A percentile compares a stretch with the other conserved stretches of the same genome.
phyloP scores from a whole-genome alignment of 2,797 vertebrate species.

The Myripristis murdjan region DNA sequence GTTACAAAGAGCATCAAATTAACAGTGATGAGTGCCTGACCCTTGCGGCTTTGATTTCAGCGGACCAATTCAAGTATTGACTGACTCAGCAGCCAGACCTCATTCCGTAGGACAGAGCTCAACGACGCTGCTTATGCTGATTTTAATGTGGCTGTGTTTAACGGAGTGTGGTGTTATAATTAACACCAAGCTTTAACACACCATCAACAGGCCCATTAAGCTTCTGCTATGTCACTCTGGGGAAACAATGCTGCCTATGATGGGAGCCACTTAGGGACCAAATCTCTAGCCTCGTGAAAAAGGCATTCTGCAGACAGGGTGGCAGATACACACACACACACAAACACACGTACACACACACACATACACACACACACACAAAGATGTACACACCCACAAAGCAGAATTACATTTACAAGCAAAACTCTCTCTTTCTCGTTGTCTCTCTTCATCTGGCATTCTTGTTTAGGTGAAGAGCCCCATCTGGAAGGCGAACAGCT shows the following conservation, averaged over 20 bases:
- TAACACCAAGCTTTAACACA: conserved; percentile 74
- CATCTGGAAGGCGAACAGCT: conserved; percentile 64
- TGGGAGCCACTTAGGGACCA: conserved; percentile 49
- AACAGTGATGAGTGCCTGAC: neutral
- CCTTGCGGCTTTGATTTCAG: neutral
- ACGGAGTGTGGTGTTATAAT: conserved; percentile 73
- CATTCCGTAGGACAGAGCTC: conserved; percentile 37
- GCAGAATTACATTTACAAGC: conserved; percentile 36
- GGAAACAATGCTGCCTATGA: conserved; percentile 59
- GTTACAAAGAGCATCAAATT: conserved; percentile 26
- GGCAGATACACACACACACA: neutral
- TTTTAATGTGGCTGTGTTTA: conserved; percentile 71
- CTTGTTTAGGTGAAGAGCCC: conserved; percentile 65
- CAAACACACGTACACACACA: neutral
- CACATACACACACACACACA: neutral
- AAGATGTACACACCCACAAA: neutral
- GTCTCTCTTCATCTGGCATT: conserved; percentile 54
- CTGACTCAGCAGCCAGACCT: conserved; percentile 50
- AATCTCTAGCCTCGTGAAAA: conserved; percentile 39
- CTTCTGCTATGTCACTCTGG: conserved; percentile 71
- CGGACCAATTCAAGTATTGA: conserved; percentile 27
- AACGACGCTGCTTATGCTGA: conserved; percentile 45
- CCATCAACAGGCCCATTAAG: conserved; percentile 74
- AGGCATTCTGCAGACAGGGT: conserved; percentile 28
- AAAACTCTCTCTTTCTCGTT: conserved; percentile 48